phyloP scores from a whole-genome alignment of 1,140 invertebrate species.

The Lordiphosa collinella region DNA sequence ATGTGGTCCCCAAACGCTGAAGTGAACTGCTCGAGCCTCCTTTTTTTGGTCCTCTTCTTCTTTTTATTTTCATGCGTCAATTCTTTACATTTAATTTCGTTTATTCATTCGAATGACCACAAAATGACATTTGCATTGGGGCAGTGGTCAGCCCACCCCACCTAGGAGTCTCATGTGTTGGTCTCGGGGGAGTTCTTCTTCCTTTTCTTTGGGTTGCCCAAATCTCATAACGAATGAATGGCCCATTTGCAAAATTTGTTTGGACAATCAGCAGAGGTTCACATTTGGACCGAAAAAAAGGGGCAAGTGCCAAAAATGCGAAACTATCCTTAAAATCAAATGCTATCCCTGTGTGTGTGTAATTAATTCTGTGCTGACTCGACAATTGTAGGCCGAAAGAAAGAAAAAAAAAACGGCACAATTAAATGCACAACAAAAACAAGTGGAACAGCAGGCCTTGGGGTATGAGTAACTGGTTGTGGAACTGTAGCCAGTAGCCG shows the following conservation, averaged over 20 bases:
- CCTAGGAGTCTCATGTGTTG: slow-evolving; percentile 30
- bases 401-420: slow-evolving; percentile 58
- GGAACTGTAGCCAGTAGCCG: slow-evolving; percentile 32
- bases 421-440: slow-evolving; percentile 58
- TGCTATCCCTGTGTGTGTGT: slow-evolving; percentile 4
- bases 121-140: slow-evolving; percentile 79
- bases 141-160: slow-evolving; percentile 12
- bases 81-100: slow-evolving; percentile 76
- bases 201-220: slow-evolving; percentile 12
- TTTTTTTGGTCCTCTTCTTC: slow-evolving; percentile 31
- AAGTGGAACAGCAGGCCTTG: slow-evolving; percentile 5
- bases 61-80: slow-evolving; percentile 27
- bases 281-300: slow-evolving; percentile 19
- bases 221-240: slow-evolving; percentile 73
- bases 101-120: slow-evolving; percentile 78
- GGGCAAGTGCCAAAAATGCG: slow-evolving; percentile 24
- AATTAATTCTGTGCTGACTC: slow-evolving; percentile 70
- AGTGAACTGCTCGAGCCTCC: neutral
- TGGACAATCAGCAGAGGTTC: slow-evolving; percentile 51
- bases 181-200: slow-evolving; percentile 28
- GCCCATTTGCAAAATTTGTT: slow-evolving; percentile 70
- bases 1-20: slow-evolving; percentile 27
- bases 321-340: slow-evolving; percentile 47
- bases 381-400: slow-evolving; percentile 40
- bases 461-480: slow-evolving; percentile 5